Evolutionary conservation across 2,797 vertebrate genomes (phyloP).

Genomic region (Syncerus caffer): DNA sequence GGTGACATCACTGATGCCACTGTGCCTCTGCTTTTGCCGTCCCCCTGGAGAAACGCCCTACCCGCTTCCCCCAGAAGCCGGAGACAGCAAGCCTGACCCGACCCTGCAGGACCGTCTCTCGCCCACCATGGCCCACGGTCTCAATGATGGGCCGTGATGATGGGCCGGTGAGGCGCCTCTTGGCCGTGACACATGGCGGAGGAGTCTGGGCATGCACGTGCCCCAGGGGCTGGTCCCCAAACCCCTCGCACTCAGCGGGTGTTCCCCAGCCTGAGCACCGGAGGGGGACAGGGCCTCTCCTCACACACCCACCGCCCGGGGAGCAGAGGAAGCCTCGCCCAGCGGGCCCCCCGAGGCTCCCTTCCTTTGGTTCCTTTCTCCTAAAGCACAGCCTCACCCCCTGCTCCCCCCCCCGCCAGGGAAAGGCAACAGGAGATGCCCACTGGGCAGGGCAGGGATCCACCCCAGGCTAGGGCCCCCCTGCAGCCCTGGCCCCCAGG

Average conservation of each 20-base stretch:
- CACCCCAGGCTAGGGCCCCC: background rate
- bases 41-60: background rate
- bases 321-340: background rate
- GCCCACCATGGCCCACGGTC: accelerated
- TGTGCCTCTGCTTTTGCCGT: background rate
- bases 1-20: accelerated
- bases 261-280: background rate
- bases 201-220: accelerated
- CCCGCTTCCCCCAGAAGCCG: background rate
- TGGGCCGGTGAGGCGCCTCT: accelerated
- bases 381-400: background rate
- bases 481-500: background rate
- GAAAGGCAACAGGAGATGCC: background rate
- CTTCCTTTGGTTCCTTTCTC: background rate
- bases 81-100: background rate
- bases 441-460: background rate
- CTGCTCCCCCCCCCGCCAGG: background rate
- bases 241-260: background rate
- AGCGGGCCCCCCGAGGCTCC: background rate
- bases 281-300: background rate
- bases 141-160: background rate
- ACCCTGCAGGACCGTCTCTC: too few relatives aligned
- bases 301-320: background rate
- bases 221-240: background rate
- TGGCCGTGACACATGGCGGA: accelerated